phyloP scores from a whole-genome alignment of 2,113 vertebrate genomes.

The Hippolais icterina region DNA sequence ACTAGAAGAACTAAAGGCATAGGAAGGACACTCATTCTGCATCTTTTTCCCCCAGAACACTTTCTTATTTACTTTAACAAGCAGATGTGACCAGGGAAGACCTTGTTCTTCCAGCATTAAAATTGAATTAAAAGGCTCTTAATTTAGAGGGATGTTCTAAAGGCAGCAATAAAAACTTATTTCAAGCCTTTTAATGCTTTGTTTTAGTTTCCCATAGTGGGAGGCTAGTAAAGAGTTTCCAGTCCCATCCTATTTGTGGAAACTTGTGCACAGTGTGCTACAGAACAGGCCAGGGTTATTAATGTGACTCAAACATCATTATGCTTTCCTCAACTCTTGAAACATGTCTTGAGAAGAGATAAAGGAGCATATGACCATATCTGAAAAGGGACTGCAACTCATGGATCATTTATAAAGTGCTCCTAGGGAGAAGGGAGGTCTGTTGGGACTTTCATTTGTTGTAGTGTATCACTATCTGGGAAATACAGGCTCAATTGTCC shows the following conservation, averaged over 20 bases:
- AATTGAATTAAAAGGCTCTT: constrained; percentile 41
- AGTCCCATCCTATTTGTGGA: neutral
- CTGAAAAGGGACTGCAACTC: neutral
- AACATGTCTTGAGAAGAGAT: neutral
- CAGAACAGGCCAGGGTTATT: neutral
- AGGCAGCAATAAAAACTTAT: neutral
- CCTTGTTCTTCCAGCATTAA: constrained; percentile 14
- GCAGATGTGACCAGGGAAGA: constrained; percentile 16
- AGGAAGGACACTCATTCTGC: constrained; percentile 5
- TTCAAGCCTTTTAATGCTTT: neutral
- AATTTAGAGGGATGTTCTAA: constrained; percentile 35
- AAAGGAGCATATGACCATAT: constrained; percentile 11
- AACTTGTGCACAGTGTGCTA: neutral
- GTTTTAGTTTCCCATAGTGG: neutral
- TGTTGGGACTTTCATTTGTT: neutral
- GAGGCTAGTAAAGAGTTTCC: neutral
- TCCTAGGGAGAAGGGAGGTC: neutral
- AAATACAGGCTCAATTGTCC: neutral
- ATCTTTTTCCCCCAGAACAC: neutral
- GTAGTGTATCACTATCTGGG: neutral
- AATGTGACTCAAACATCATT: constrained; percentile 5
- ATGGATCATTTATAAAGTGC: neutral
- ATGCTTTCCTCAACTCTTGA: neutral
- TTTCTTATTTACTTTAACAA: neutral
- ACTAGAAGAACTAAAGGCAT: neutral